phyloP scores from a whole-genome alignment of 2,888 invertebrate genomes.

The Lithosia quadra region DNA sequence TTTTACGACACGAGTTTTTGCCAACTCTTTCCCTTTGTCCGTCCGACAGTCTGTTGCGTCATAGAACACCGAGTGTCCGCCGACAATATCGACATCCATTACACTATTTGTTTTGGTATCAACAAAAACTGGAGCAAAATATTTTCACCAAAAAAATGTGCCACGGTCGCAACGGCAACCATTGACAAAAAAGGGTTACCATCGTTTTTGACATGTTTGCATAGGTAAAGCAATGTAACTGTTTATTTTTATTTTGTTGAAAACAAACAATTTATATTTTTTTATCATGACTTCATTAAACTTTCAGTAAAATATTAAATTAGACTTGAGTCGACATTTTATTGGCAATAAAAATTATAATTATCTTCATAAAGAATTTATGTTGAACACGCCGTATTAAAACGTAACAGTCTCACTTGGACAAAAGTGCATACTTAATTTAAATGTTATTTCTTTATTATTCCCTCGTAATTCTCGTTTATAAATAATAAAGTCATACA shows the following conservation, averaged over 20 bases:
- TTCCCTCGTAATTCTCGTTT: slow-evolving; percentile 49
- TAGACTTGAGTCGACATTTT: slow-evolving; percentile 26
- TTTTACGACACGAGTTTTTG: slow-evolving; percentile 70
- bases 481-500: slow-evolving; percentile 59
- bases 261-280: slow-evolving; percentile 30
- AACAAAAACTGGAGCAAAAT: slow-evolving; percentile 75
- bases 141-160: slow-evolving; percentile 50
- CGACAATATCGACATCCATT: slow-evolving; percentile 55
- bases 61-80: slow-evolving; percentile 47
- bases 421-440: slow-evolving; percentile 43
- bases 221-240: slow-evolving; percentile 52
- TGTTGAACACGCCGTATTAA: slow-evolving; percentile 32
- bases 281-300: slow-evolving; percentile 26
- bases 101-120: slow-evolving; percentile 67
- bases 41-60: slow-evolving; percentile 56
- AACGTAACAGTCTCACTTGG: slow-evolving; percentile 31
- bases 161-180: slow-evolving; percentile 44
- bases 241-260: slow-evolving; percentile 32
- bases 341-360: slow-evolving; percentile 43
- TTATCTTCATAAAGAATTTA: slow-evolving; percentile 45
- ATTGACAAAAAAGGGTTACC: slow-evolving; percentile 60
- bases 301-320: slow-evolving; percentile 28
- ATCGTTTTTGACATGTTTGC: slow-evolving; percentile 57
- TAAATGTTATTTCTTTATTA: slow-evolving; percentile 51
- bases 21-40: slow-evolving; percentile 67